Conservation (phyloP, 1,140 invertebrate species). For the Diachasma alloeum region DNA sequence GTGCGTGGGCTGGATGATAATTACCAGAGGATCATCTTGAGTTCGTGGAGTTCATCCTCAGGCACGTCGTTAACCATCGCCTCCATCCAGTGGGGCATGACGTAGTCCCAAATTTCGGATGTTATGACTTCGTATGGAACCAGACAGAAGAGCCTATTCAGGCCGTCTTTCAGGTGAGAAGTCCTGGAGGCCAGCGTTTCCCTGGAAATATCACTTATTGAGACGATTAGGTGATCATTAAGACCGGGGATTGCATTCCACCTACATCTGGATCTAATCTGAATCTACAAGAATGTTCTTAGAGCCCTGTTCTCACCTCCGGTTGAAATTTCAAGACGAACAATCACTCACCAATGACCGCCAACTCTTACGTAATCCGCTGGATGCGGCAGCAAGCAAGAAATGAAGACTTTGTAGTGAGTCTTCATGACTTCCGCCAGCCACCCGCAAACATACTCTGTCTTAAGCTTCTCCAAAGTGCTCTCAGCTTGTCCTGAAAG, state of each 20-base stretch:
- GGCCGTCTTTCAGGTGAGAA: conserved; percentile 93
- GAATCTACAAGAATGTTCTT: too few species aligned
- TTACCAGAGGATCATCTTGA: conserved; percentile 89
- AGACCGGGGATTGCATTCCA: neutral
- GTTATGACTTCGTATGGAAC: conserved; percentile 98
- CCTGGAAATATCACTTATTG: conserved; percentile 61
- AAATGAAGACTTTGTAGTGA: conserved; percentile 88
- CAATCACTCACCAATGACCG: conserved; percentile 83
- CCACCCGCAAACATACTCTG: conserved; percentile 93
- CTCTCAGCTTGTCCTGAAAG: conserved; percentile 81
- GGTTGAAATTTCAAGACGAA: neutral
- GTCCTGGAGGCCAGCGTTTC: conserved; percentile 89
- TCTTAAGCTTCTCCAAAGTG: conserved; percentile 90
- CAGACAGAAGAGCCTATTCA: conserved; percentile 91
- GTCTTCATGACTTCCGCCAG: conserved; percentile 83
- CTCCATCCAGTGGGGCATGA: conserved; percentile 99
- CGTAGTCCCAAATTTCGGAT: conserved; percentile 94
- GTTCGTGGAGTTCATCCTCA: conserved; percentile 88
- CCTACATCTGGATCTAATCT: neutral
- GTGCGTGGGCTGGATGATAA: neutral
- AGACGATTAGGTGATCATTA: neutral
- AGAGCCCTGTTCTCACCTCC: too few species aligned
- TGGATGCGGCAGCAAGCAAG: conserved; percentile 85
- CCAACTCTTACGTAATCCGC: conserved; percentile 91
- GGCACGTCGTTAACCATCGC: conserved; percentile 94